Evolutionary conservation across 2,797 vertebrate species (phyloP).

Genomic region (Eulemur rubriventer): DNA sequence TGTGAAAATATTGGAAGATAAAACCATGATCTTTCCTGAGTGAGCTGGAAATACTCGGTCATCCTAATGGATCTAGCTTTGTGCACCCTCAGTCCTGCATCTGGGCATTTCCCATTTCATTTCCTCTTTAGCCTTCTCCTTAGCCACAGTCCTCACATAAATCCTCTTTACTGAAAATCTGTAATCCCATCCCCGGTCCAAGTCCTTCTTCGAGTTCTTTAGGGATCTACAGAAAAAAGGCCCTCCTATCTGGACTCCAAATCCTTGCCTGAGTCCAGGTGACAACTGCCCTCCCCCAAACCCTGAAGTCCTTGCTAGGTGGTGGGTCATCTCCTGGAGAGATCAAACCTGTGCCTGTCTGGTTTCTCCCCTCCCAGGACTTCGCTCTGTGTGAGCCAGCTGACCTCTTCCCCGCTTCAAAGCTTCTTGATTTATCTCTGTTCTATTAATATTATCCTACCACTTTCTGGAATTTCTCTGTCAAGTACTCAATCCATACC

Average conservation of each 20-base stretch:
- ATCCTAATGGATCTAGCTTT: background rate
- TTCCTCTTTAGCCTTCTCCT: background rate
- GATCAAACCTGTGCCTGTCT: too few relatives aligned
- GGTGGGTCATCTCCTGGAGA: background rate
- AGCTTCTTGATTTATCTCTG: background rate
- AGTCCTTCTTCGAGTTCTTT: background rate
- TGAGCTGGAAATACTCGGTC: background rate
- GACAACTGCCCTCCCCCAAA: background rate
- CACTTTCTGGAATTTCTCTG: background rate
- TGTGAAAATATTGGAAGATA: background rate
- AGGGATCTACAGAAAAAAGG: background rate
- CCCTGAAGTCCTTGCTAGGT: background rate
- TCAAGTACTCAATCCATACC: background rate
- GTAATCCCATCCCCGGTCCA: background rate
- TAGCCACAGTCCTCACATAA: background rate
- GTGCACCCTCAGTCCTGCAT: background rate
- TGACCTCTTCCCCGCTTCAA: too few relatives aligned
- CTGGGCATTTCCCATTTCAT: background rate
- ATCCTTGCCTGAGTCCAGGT: background rate
- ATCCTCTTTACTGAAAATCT: background rate
- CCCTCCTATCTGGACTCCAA: background rate
- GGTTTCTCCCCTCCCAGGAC: background rate
- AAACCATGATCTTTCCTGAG: background rate
- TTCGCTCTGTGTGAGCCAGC: background rate
- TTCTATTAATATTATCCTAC: background rate